phyloP scores from a whole-genome alignment of 2,797 vertebrate species.

The Chaenodraco wilsoni region DNA sequence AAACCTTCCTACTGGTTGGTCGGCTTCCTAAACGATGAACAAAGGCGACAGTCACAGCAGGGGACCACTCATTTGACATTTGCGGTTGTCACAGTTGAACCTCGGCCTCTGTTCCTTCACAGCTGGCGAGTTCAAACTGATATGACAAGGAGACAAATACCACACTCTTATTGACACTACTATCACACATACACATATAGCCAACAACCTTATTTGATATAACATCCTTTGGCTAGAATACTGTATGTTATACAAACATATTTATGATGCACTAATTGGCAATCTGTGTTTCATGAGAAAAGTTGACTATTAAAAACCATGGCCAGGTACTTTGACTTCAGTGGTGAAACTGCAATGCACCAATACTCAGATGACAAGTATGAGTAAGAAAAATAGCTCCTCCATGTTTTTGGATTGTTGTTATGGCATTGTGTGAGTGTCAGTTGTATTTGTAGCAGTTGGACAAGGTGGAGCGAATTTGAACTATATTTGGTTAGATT shows the following conservation, averaged over 20 bases:
- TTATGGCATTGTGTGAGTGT: not conserved
- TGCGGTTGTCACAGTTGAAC: constrained; percentile 68
- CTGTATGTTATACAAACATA: not conserved
- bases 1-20: constrained; percentile 35
- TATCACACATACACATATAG: no score
- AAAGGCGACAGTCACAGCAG: constrained; percentile 70
- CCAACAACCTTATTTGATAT: not conserved
- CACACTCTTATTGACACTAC: constrained; percentile 1
- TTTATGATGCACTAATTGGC: not conserved
- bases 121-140: constrained; percentile 53
- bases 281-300: no score
- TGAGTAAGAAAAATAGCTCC: not conserved
- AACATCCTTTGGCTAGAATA: not conserved
- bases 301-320: no score
- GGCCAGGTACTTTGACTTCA: no score
- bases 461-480: not conserved
- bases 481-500: not conserved
- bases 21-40: constrained; percentile 46
- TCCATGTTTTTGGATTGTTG: not conserved
- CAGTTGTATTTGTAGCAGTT: not conserved
- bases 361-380: not conserved
- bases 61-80: constrained; percentile 70
- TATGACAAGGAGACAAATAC: constrained; percentile 60
- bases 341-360: not conserved
- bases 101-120: constrained; percentile 60